A percentile compares a stretch with the other conserved stretches of the same genome.
phyloP scores from a whole-genome alignment of 2,113 vertebrate genomes.

The Urocynchramus pylzowi region DNA sequence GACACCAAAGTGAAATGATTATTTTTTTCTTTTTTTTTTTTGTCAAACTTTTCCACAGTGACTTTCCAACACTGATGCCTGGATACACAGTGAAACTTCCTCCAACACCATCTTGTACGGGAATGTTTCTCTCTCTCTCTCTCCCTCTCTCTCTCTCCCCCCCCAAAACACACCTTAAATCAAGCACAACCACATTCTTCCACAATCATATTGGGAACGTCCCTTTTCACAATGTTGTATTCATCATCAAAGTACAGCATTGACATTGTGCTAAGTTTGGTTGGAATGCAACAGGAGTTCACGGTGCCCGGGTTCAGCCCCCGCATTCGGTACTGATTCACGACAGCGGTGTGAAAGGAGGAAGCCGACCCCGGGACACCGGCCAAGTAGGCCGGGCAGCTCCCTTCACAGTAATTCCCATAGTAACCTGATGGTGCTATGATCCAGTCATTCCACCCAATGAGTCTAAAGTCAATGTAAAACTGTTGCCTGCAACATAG shows the following conservation, averaged over 20 bases:
- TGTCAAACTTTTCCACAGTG: conserved; percentile 41
- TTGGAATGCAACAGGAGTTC: conserved; percentile 99
- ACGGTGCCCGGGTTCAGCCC: conserved; percentile 94
- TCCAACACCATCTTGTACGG: conserved; percentile 59
- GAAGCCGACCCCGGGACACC: conserved; percentile 94
- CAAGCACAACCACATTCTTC: conserved; percentile 99
- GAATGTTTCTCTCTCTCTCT: conserved; percentile 43
- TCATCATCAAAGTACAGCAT: conserved; percentile 99
- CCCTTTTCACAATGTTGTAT: conserved; percentile 98
- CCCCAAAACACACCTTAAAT: conserved; percentile 60
- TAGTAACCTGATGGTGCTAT: conserved; percentile 97
- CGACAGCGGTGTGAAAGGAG: conserved; percentile 96
- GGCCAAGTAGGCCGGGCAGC: conserved; percentile 96
- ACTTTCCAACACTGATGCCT: conserved; percentile 59
- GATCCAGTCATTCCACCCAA: conserved; percentile 99
- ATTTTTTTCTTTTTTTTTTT: background rate
- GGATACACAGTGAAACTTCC: conserved; percentile 65
- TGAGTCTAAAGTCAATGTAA: conserved; percentile 98
- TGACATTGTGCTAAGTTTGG: conserved; percentile 99
- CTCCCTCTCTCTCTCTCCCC: background rate
- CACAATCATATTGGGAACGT: conserved; percentile 99
- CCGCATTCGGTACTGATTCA: conserved; percentile 98
- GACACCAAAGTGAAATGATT: conserved; percentile 67
- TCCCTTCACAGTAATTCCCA: conserved; percentile 99
- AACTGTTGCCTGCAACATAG: conserved; percentile 98